Conservation (phyloP, 1,140 invertebrate genomes). For the Phymastichus coffea region DNA sequence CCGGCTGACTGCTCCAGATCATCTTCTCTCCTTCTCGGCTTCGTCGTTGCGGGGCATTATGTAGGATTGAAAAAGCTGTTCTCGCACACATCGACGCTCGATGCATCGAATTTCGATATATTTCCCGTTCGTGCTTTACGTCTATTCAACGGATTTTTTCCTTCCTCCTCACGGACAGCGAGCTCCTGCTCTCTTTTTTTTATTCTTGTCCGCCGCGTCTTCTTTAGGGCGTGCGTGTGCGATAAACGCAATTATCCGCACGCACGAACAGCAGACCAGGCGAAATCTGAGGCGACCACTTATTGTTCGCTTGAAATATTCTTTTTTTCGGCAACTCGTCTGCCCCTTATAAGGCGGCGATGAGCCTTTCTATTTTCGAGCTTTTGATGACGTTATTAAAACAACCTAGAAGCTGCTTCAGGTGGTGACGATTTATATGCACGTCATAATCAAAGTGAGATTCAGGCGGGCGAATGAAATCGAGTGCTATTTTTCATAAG, state of each 20-base stretch:
- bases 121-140: background rate
- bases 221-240: background rate
- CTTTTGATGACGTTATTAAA: too few relatives aligned
- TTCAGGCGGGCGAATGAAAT: too few relatives aligned
- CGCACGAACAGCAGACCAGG: constrained; percentile 14
- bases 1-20: constrained; percentile 16
- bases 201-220: background rate
- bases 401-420: too few relatives aligned
- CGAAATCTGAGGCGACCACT: constrained; percentile 13
- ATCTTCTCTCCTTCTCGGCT: background rate
- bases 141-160: constrained; percentile 6
- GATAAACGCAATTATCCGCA: constrained; percentile 28
- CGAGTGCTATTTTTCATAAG: too few relatives aligned
- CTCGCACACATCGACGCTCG: background rate
- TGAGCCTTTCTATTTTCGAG: background rate
- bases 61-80: constrained; percentile 24
- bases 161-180: background rate
- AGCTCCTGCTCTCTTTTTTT: background rate
- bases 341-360: too few relatives aligned
- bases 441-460: too few relatives aligned
- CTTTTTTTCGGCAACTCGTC: too few relatives aligned
- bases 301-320: background rate
- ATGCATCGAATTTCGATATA: constrained; percentile 24
- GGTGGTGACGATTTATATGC: too few relatives aligned
- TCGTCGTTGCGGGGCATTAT: background rate